Evolutionary conservation across 2,888 invertebrate species (phyloP).

Genomic region (Cantharis flavilabris): DNA sequence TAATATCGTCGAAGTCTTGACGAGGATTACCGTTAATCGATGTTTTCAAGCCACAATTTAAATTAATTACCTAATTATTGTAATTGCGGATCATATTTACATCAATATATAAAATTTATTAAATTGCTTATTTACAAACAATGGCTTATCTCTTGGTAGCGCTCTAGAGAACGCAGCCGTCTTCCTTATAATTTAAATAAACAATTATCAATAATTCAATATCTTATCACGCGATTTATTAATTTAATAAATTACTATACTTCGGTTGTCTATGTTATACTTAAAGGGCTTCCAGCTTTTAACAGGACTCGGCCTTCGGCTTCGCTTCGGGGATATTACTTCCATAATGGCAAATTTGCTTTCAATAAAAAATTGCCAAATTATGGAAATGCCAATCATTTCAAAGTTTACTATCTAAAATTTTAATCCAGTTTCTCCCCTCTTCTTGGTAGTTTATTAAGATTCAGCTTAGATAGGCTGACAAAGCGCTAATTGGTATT

Average conservation of each 20-base stretch:
- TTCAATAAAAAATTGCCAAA: no score
- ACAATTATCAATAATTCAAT: background rate
- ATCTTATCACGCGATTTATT: background rate
- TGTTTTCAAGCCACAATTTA: background rate
- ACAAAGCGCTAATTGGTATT: background rate
- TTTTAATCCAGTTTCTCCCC: no score
- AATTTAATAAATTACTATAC: background rate
- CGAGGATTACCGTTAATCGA: conserved; percentile 5
- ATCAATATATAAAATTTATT: background rate
- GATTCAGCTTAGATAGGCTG: background rate
- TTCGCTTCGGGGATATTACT: background rate
- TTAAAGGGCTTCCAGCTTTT: background rate
- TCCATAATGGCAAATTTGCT: background rate
- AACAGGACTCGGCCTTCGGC: background rate
- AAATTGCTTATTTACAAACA: background rate
- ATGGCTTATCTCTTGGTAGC: background rate
- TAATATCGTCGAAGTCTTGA: conserved; percentile 5
- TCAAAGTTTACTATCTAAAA: no score
- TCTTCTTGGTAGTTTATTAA: no score
- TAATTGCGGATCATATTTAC: background rate
- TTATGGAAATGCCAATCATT: no score
- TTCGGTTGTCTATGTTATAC: background rate
- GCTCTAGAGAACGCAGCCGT: background rate
- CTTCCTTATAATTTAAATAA: background rate
- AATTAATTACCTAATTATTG: background rate